Base-by-base conservation (phyloP, 2,797 vertebrate genomes). In the Poecile montanus region DNA sequence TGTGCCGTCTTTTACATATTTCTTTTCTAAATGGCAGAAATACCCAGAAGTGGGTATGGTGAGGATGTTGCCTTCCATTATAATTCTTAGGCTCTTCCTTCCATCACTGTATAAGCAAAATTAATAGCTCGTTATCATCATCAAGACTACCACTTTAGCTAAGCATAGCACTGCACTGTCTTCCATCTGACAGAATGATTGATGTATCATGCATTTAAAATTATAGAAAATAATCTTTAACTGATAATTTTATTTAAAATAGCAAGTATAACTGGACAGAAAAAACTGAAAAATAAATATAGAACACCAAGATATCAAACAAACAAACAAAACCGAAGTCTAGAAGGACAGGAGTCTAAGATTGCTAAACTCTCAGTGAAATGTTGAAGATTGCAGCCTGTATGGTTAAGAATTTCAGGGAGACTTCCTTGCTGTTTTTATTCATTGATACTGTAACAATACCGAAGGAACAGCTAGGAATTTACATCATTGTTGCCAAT, bases 151-250 rank as follows among this genome's bases (percentile, higher is more conserved):
- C 44, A 66, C 40, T 93, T 85, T 68, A 85, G 48, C 70, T 93
- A 78, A 88, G 50, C 40, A 73, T 29, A 51, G 16, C 25, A 36
- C 13, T 62, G 29, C 38, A 56, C 58, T 60, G 61, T 57, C 66
- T 96, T 89, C 90, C 61, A 85, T 78, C 51, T 92, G 85, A 84
- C 60, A 88, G 81, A 83, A 94, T 84, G 77, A 81, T 72, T 84
- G 56, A 92, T 72, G 12, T 13, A 62, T 56, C 42, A 29, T 77
- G 56, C 32, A 68, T 73, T 81, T 70, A 72, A 94, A 95, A 91
- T 80, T 80, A 79, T 23, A 92, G 65, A 91, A 92, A 93, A 93
- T 53, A 72, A 94, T 84, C 29, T 93, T 61, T 45, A 79, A 77
- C 10, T 76, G 58, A 32, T 81, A 75, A 70, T 75, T 91, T 88